Evolutionary conservation across 2,797 vertebrate species (phyloP).

Genomic region (Phrynocephalus guinanensis): DNA sequence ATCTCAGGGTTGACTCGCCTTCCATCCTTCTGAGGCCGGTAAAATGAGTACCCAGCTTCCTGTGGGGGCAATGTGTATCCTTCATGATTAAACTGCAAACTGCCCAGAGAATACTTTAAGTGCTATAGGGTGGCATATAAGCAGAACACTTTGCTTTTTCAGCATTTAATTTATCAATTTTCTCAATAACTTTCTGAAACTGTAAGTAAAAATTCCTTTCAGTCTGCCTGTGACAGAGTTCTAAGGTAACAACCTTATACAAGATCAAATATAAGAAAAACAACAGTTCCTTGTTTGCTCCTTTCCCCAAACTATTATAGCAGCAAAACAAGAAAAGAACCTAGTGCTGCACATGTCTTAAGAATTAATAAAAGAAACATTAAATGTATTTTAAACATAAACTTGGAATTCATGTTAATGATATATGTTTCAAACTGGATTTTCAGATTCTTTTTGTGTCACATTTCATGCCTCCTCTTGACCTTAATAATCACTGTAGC

Average conservation of each 20-base stretch:
- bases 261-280: not conserved
- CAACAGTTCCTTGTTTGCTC: not conserved
- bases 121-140: too few species aligned
- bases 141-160: not conserved
- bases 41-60: too few species aligned
- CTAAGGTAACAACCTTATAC: not conserved
- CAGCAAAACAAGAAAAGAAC: not conserved
- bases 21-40: too few species aligned
- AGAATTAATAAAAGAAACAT: not conserved
- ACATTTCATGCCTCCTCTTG: conserved; percentile 38
- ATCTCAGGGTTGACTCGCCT: too few species aligned
- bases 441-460: conserved; percentile 22
- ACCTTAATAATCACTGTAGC: conserved; percentile 45
- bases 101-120: too few species aligned
- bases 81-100: too few species aligned
- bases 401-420: not conserved
- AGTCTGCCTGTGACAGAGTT: not conserved
- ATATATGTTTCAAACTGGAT: not conserved
- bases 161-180: not conserved
- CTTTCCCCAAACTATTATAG: not conserved
- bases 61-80: too few species aligned
- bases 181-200: not conserved
- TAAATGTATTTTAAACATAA: not conserved
- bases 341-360: not conserved
- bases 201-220: not conserved